Evolutionary conservation across 2,888 invertebrate genomes (phyloP).

Genomic region (Trilocha varians): DNA sequence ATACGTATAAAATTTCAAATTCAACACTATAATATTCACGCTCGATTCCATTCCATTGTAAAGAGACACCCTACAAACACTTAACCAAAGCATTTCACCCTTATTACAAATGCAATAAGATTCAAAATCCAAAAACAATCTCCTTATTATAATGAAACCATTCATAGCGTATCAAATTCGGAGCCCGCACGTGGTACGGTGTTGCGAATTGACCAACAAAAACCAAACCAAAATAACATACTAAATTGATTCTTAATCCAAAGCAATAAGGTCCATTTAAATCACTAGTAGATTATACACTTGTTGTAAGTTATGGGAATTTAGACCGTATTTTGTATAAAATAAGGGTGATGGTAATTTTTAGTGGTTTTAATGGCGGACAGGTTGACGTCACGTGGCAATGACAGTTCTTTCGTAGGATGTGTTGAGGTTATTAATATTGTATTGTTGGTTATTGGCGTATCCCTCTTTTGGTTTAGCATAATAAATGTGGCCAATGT

Average conservation of each 20-base stretch:
- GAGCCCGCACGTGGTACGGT: constrained; percentile 31
- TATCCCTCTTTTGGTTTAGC: too few relatives aligned
- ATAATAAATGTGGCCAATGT: too few relatives aligned
- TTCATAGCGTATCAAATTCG: constrained; percentile 22
- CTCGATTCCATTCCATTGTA: too few relatives aligned
- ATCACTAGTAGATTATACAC: neutral
- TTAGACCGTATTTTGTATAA: neutral
- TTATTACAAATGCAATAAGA: neutral
- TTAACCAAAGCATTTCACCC: too few relatives aligned
- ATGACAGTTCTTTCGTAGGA: neutral
- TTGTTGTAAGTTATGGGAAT: neutral
- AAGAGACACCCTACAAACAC: too few relatives aligned
- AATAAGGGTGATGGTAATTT: neutral
- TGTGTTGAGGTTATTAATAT: neutral
- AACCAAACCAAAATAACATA: neutral
- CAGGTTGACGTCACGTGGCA: constrained; percentile 5
- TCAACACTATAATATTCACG: too few relatives aligned
- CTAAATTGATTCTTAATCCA: neutral
- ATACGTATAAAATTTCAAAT: too few relatives aligned
- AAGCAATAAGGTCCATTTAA: neutral
- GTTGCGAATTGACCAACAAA: constrained; percentile 27
- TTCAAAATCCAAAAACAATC: neutral
- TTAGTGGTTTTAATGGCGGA: constrained; percentile 5
- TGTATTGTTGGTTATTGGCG: neutral
- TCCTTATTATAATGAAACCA: constrained; percentile 28